phyloP scores from a whole-genome alignment of 2,888 invertebrate genomes.

The Steromphala cineraria region DNA sequence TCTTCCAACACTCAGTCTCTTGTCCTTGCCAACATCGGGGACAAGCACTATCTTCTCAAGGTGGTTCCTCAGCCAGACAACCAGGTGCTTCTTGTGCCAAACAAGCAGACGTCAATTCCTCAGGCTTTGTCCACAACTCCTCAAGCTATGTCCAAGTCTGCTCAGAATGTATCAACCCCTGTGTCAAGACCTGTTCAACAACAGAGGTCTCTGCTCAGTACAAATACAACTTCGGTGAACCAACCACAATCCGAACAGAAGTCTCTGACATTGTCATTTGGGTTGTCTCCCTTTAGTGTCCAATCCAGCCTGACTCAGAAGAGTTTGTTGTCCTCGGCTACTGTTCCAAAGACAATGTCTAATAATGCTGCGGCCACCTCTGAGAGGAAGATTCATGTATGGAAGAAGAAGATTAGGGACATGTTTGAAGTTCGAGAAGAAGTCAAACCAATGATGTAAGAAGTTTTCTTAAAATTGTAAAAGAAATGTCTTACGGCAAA shows the following conservation, averaged over 20 bases:
- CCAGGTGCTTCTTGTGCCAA: constrained; percentile 8
- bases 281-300: not conserved
- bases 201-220: not conserved
- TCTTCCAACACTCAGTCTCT: not conserved
- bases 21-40: constrained; percentile 21
- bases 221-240: not conserved
- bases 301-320: not conserved
- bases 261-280: not conserved
- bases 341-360: not conserved
- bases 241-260: not conserved
- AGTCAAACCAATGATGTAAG: constrained; percentile 38
- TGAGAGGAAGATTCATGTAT: constrained; percentile 40
- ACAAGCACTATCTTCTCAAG: constrained; percentile 3
- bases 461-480: not conserved
- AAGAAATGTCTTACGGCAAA: too few species aligned
- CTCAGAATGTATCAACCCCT: not conserved
- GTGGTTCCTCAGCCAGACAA: constrained; percentile 10
- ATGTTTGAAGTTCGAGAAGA: constrained; percentile 27
- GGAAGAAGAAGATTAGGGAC: constrained; percentile 33
- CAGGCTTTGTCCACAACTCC: not conserved
- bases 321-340: not conserved
- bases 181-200: not conserved
- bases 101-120: not conserved
- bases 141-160: not conserved
- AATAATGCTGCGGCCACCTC: not conserved